A percentile compares a stretch with the other conserved stretches of the same genome.
These are phyloP conservation scores for Thalassarche chlororhynchos DNA, from an alignment of 2,113 vertebrate genomes.

Conservation along the genomic window DNA sequence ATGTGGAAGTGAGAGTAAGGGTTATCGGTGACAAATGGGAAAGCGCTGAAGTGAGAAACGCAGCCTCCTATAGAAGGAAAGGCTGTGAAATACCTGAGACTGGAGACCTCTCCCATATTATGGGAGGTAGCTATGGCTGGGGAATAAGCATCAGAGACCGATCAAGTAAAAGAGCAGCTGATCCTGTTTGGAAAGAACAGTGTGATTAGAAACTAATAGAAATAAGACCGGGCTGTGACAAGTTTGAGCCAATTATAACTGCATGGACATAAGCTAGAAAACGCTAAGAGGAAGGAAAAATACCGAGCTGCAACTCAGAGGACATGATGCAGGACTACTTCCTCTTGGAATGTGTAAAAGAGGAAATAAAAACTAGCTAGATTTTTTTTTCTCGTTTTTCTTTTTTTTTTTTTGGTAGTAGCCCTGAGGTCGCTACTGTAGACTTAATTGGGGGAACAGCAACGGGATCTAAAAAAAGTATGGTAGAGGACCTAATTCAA, in stretches of 20 bases:
- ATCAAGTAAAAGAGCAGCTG: background rate
- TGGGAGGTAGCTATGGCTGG: background rate
- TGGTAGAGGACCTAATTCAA: background rate
- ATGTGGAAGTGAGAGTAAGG: slow-evolving; percentile 71
- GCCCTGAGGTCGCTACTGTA: background rate
- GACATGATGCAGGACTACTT: background rate
- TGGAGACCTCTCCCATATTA: background rate
- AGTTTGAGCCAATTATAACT: background rate
- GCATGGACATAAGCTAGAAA: background rate
- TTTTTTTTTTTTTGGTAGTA: no score
- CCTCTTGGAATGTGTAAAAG: slow-evolving; percentile 45
- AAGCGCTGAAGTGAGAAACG: background rate
- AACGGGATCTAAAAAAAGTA: background rate
- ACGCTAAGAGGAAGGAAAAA: slow-evolving; percentile 38
- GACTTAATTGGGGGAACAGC: background rate
- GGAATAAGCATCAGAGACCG: background rate
- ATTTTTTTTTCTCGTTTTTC: background rate
- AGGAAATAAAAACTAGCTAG: slow-evolving; percentile 22
- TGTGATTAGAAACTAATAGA: background rate
- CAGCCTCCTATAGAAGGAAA: background rate
- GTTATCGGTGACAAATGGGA: background rate
- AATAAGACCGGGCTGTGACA: background rate
- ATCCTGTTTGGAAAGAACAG: background rate
- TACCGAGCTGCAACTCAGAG: background rate
- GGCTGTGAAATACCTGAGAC: background rate